Evolutionary conservation across 2,888 invertebrate species (phyloP).

Genomic region (Leptinotarsa tumamoca): DNA sequence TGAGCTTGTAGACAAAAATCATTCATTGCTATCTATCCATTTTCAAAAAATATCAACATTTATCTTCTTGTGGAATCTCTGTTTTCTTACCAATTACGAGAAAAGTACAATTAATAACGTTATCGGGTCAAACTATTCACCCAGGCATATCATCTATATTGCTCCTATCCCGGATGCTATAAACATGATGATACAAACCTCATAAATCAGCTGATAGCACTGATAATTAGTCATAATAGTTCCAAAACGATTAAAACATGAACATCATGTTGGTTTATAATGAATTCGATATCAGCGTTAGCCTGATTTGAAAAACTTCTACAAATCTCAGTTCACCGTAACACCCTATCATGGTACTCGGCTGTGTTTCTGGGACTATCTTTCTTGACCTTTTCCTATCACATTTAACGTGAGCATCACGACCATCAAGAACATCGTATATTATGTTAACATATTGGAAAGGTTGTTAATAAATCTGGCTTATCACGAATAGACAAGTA

Average conservation of each 20-base stretch:
- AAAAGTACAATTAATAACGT: neutral
- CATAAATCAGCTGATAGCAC: constrained; percentile 25
- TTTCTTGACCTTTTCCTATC: constrained; percentile 10
- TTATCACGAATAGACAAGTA: constrained; percentile 25
- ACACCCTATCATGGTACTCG: neutral
- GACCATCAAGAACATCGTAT: constrained; percentile 2
- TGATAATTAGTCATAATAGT: constrained; percentile 33
- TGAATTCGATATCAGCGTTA: no score
- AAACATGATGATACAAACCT: constrained; percentile 10
- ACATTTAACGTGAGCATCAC: neutral
- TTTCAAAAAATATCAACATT: neutral
- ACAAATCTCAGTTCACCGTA: neutral
- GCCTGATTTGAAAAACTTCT: neutral
- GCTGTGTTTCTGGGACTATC: neutral
- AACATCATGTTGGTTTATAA: neutral
- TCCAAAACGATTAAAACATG: constrained; percentile 25
- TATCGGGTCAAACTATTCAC: neutral
- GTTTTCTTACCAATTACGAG: neutral
- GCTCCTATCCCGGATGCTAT: neutral
- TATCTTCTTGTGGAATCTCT: neutral
- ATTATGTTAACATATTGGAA: constrained; percentile 27
- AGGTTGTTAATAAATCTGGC: constrained; percentile 21
- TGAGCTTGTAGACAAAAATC: no score
- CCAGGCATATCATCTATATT: constrained; percentile 1
- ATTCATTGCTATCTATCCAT: no score